Percentiles rank a stretch among this genome's conserved stretches.
phyloP scores from a whole-genome alignment of 2,113 vertebrate species.

The Tragelaphus imberbis region DNA sequence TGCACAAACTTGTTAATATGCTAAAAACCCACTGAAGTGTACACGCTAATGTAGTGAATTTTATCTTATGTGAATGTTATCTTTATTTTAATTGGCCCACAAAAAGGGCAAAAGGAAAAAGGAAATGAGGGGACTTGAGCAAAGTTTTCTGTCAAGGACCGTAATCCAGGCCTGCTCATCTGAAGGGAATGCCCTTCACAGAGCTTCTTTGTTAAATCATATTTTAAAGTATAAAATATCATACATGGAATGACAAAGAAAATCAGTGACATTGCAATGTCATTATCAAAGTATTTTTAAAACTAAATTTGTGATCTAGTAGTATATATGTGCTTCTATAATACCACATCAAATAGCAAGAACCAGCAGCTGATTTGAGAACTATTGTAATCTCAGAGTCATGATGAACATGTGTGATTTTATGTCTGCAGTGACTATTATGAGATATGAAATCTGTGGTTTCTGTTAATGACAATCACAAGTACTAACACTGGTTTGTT shows the following conservation, averaged over 20 bases:
- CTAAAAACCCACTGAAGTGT: background rate
- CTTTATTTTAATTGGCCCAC: background rate
- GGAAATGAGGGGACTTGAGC: background rate
- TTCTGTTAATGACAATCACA: background rate
- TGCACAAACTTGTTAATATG: background rate
- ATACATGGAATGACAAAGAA: background rate
- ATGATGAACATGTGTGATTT: background rate
- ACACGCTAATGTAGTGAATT: background rate
- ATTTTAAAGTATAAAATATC: background rate
- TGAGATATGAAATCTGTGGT: background rate
- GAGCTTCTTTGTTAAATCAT: background rate
- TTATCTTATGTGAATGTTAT: background rate
- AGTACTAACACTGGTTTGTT: background rate
- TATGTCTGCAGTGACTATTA: background rate
- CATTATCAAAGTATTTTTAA: background rate
- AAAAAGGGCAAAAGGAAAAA: background rate
- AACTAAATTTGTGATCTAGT: background rate
- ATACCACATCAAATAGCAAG: background rate
- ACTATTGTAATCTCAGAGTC: background rate
- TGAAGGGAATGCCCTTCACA: background rate
- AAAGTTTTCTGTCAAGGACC: background rate
- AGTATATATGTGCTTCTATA: background rate
- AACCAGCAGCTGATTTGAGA: background rate
- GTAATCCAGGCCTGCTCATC: background rate
- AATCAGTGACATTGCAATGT: background rate